Evolutionary conservation across 2,797 vertebrate genomes (phyloP).

Genomic region (Columba guinea): DNA sequence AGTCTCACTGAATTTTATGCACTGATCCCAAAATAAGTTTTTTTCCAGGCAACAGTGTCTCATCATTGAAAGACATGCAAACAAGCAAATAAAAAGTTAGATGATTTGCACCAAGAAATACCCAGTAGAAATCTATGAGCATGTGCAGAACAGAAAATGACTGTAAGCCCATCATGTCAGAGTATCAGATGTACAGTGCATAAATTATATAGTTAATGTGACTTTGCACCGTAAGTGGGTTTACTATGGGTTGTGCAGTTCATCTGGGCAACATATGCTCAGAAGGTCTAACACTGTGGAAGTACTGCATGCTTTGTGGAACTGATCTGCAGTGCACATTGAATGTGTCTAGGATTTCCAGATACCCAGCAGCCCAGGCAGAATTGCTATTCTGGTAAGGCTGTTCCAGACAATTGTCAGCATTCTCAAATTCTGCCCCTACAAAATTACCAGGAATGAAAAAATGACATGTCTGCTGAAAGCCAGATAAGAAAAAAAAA

Average conservation of each 20-base stretch:
- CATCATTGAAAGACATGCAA: not conserved
- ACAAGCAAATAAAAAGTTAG: not conserved
- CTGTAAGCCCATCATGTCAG: not conserved
- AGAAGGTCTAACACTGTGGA: not conserved
- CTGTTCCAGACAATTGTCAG: not conserved
- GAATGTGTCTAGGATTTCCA: conserved; percentile 17
- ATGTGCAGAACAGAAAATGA: not conserved
- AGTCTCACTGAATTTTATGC: not conserved
- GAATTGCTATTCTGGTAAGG: not conserved
- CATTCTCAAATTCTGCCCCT: not conserved
- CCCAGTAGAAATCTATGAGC: not conserved
- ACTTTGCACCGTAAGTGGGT: not conserved
- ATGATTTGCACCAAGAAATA: not conserved
- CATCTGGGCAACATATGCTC: conserved; percentile 50
- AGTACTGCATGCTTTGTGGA: not conserved
- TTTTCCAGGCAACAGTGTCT: not conserved
- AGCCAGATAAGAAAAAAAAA: not conserved
- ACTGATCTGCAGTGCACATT: not conserved
- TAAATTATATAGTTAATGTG: conserved; percentile 20
- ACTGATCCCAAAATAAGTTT: not conserved
- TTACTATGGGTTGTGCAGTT: not conserved
- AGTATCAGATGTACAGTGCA: not conserved
- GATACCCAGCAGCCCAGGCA: conserved; percentile 22
- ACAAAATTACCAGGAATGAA: not conserved
- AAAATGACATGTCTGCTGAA: not conserved